Evolutionary conservation across 2,888 invertebrate species (phyloP), one percentile per base, ranked within the genome.

Genomic region (Petrolisthes manimaculis): DNA sequence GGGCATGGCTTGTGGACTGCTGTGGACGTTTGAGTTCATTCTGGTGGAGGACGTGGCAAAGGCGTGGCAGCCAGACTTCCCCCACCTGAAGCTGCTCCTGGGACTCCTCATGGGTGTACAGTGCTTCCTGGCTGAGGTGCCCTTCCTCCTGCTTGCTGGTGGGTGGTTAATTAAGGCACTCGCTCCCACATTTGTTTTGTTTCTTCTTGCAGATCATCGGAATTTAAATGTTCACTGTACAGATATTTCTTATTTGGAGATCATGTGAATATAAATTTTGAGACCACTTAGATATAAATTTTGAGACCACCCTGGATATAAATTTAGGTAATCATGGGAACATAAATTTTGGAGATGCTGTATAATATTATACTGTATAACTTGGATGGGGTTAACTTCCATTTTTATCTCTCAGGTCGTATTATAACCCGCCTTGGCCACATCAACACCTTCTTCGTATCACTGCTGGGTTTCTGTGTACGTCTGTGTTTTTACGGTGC

Each of bases 41-140:
- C 79, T 87, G 67, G 86, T 97, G 21, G 97, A 97, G 93, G 96
- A 96, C 90, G 93, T 97, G 89, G 95, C 95, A 0, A 92, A 92
- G 5, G 92, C 92, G 0, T 93, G 93, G 84, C 93, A 93, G 88
- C 93, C 93, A 82, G 0, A 21, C 18, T 93, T 81, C 0, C 93
- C 93, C 14, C 95, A 95, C 92, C 94, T 95, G 14, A 96, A 96
- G 92, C 96, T 96, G 0, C 92, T 96, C 24, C 95, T 96, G 92
- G 96, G 96, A n/a, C 91, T 95, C 94, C 95, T 95, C n/a, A 95
- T 95, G 92, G 96, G 95, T 9, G 95, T 96, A 88, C 97, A 97
- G 92, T 96, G 96, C 86, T 96, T 97, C 92, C 95, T 95, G 61
- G 97, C 97, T 0, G 97, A 97, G 93, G 94, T 97, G 92, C 97